These are phyloP conservation scores for Mellilla xanthometata DNA, from an alignment of 2,888 invertebrate genomes.

Conservation along the genomic window DNA sequence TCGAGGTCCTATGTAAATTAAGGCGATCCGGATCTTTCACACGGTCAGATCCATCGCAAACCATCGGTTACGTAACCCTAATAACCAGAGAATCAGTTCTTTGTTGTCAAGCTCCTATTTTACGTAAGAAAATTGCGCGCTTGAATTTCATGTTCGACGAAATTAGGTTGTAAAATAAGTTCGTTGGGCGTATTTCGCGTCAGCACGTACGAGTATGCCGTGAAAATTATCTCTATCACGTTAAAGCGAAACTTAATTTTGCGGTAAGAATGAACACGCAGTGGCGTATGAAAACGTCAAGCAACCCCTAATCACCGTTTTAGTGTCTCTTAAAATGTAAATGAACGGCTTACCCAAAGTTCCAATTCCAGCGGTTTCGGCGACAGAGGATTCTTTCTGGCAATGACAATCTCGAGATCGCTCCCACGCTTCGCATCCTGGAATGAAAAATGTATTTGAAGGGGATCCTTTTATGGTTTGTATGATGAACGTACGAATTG, in stretches of 20 bases:
- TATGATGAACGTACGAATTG: neutral
- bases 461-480: conserved; percentile 16
- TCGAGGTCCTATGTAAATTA: conserved; percentile 34
- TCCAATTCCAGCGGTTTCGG: conserved; percentile 92
- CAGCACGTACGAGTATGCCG: too few relatives aligned
- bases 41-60: conserved; percentile 25
- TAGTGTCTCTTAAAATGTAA: conserved; percentile 33
- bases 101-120: conserved; percentile 22
- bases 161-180: conserved; percentile 35
- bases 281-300: conserved; percentile 53
- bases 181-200: too few relatives aligned
- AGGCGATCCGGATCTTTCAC: conserved; percentile 29
- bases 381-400: conserved; percentile 89
- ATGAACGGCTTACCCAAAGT: conserved; percentile 85
- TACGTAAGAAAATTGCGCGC: conserved; percentile 16
- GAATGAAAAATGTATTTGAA: conserved; percentile 41
- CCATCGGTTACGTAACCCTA: conserved; percentile 19
- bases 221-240: conserved; percentile 69
- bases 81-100: conserved; percentile 20
- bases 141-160: conserved; percentile 22
- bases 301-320: conserved; percentile 38
- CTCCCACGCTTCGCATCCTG: conserved; percentile 91
- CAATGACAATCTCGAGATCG: conserved; percentile 91
- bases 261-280: conserved; percentile 62
- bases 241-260: conserved; percentile 69